Percentiles rank a stretch among this genome's conserved stretches.
These are phyloP conservation scores for Indicator maculatus DNA, from an alignment of 2,113 vertebrate species.

Conservation along the genomic window DNA sequence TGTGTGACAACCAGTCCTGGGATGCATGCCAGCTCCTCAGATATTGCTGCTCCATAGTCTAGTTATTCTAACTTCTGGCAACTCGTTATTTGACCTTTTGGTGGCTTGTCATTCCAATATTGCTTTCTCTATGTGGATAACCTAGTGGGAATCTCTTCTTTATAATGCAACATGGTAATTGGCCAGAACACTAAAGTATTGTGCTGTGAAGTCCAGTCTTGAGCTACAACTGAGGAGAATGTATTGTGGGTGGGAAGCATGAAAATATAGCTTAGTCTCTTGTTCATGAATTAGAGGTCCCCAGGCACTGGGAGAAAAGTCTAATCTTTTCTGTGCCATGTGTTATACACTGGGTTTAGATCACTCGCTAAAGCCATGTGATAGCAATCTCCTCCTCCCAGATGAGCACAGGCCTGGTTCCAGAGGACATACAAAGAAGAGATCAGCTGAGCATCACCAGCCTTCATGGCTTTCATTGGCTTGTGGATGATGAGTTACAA, in stretches of 20 bases:
- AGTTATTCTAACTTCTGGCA: conserved; percentile 71
- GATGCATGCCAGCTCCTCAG: conserved; percentile 61
- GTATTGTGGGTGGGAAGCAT: not conserved
- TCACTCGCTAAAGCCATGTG: not conserved
- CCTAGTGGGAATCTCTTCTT: conserved; percentile 27
- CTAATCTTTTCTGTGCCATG: not conserved
- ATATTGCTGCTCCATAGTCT: conserved; percentile 53
- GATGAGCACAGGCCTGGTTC: not conserved
- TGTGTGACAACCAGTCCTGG: conserved; percentile 62
- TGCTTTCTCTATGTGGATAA: conserved; percentile 40
- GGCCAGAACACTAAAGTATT: conserved; percentile 50
- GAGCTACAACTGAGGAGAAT: conserved; percentile 8
- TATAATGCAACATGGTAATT: conserved; percentile 32
- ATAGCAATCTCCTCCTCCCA: not conserved
- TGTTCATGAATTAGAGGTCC: not conserved
- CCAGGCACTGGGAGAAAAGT: not conserved
- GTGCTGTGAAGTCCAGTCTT: not conserved
- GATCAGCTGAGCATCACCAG: not conserved
- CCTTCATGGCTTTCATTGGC: not conserved
- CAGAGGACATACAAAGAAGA: not conserved
- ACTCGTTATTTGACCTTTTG: conserved; percentile 71
- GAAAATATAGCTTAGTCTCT: not conserved
- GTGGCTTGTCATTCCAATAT: conserved; percentile 63
- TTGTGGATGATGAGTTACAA: not conserved
- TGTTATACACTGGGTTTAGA: not conserved